phyloP scores from a whole-genome alignment of 2,113 vertebrate species.

The Paramisgurnus dabryanus region DNA sequence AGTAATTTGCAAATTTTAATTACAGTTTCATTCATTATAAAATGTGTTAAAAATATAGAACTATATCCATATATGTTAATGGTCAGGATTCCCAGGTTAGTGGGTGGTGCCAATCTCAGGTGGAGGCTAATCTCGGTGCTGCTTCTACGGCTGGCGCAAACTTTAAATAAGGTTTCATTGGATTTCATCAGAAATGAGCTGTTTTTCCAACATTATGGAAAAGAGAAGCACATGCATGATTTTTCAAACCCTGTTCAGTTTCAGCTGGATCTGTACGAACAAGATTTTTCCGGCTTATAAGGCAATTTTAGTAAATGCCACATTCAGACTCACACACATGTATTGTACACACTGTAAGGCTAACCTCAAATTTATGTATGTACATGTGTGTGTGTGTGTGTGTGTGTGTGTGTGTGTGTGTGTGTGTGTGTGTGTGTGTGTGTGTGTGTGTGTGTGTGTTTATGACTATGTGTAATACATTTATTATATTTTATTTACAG shows the following conservation, averaged over 20 bases:
- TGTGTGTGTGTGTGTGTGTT: not conserved
- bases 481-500: too few species aligned
- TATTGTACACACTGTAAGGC: constrained; percentile 38
- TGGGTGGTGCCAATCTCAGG: constrained; percentile 11
- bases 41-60: not conserved
- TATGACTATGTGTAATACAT: not conserved
- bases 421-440: not conserved
- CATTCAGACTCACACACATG: constrained; percentile 27
- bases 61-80: constrained; percentile 26
- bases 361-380: not conserved
- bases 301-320: constrained; percentile 53
- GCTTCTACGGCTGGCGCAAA: constrained; percentile 30
- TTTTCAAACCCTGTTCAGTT: constrained; percentile 23
- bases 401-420: not conserved
- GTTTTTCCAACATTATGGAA: constrained; percentile 31
- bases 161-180: constrained; percentile 38
- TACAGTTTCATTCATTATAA: constrained; percentile 25
- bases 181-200: constrained; percentile 48
- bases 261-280: not conserved
- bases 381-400: not conserved
- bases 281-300: constrained; percentile 32
- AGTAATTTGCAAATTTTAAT: constrained; percentile 38
- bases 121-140: not conserved
- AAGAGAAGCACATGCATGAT: constrained; percentile 17
- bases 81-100: constrained; percentile 8